Conservation (phyloP, 2,888 invertebrate species). For the Aphodius sticticus region DNA sequence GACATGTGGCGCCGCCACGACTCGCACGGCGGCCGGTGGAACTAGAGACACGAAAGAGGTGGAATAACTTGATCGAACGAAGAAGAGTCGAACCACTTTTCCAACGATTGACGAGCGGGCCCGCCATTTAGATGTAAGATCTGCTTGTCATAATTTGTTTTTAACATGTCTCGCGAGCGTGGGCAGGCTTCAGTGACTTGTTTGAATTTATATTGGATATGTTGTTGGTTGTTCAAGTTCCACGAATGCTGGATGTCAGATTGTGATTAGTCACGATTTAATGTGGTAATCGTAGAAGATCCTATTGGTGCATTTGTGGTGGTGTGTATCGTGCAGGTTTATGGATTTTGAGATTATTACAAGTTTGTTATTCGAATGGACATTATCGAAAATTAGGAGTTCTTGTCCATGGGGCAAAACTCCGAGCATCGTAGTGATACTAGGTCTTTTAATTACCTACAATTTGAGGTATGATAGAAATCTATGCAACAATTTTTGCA, state of each 20-base stretch:
- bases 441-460: too few species aligned
- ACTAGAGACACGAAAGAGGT: neutral
- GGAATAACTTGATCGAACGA: neutral
- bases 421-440: too few species aligned
- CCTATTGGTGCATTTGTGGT: too few species aligned
- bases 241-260: neutral
- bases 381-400: too few species aligned
- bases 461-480: too few species aligned
- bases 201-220: neutral
- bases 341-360: too few species aligned
- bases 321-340: too few species aligned
- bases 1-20: neutral
- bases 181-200: neutral
- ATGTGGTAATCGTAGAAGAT: neutral
- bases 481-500: too few species aligned
- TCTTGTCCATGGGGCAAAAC: too few species aligned
- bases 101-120: neutral
- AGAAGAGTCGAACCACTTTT: neutral
- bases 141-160: neutral
- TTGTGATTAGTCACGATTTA: neutral
- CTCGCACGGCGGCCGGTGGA: neutral
- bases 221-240: neutral
- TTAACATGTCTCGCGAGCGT: neutral
- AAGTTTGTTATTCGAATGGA: too few species aligned
- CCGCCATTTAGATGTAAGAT: constrained; percentile 4